Percentiles rank a stretch among this genome's conserved stretches.
These are phyloP conservation scores for Hanleya hanleyi DNA, from an alignment of 2,888 invertebrate species.

Conservation along the genomic window DNA sequence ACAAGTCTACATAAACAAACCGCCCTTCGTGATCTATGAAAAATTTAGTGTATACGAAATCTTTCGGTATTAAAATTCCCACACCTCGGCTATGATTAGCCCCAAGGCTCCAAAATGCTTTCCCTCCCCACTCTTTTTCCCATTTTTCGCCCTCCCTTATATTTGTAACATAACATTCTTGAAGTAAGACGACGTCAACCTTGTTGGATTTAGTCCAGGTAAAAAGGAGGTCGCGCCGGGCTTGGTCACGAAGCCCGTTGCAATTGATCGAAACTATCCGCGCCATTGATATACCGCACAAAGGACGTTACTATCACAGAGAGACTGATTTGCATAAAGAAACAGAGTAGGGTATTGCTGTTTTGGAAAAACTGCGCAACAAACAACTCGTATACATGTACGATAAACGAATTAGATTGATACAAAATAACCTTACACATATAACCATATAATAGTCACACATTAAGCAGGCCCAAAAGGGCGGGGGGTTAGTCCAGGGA, in stretches of 20 bases:
- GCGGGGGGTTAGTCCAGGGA: too few species aligned
- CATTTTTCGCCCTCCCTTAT: not conserved
- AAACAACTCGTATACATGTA: too few species aligned
- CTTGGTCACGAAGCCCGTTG: not conserved
- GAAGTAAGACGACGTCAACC: not conserved
- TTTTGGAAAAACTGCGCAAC: too few species aligned
- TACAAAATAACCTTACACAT: too few species aligned
- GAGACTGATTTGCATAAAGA: too few species aligned
- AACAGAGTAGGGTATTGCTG: too few species aligned
- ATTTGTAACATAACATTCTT: not conserved
- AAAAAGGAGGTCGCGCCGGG: not conserved
- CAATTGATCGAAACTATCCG: not conserved
- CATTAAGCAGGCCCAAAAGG: too few species aligned
- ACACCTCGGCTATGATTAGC: not conserved
- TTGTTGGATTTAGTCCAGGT: not conserved
- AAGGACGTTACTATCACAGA: too few species aligned
- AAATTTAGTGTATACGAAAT: not conserved
- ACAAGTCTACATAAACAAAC: not conserved
- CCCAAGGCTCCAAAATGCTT: constrained; percentile 2
- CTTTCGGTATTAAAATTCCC: constrained; percentile 3
- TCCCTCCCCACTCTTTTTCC: not conserved
- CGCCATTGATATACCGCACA: too few species aligned
- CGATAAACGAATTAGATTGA: too few species aligned
- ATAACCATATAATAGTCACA: too few species aligned
- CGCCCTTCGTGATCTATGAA: constrained; percentile 1